These are phyloP conservation scores for Poecilobothrus nobilitatus DNA, from an alignment of 2,888 invertebrate genomes.

Conservation along the genomic window DNA sequence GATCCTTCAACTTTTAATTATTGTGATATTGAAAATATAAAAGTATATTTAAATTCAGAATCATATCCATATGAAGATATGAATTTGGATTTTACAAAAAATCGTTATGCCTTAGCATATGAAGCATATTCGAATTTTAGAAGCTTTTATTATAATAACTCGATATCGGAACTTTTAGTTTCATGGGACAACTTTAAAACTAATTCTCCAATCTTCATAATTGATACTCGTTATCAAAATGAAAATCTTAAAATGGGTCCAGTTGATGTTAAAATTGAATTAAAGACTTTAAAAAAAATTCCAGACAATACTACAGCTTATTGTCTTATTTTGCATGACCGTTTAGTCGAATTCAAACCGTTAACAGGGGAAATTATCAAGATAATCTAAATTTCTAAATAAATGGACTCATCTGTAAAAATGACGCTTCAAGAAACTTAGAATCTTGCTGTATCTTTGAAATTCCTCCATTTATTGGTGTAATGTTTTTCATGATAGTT, in stretches of 20 bases:
- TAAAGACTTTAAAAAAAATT: slow-evolving; percentile 8
- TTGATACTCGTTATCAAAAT: slow-evolving; percentile 13
- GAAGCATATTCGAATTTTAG: slow-evolving; percentile 20
- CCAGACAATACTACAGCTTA: slow-evolving; percentile 12
- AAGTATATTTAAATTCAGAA: slow-evolving; percentile 33
- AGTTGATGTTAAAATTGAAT: slow-evolving; percentile 18
- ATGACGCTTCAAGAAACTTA: no score
- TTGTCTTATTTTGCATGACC: slow-evolving; percentile 18
- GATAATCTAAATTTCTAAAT: slow-evolving; percentile 10
- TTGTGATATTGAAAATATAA: slow-evolving; percentile 34
- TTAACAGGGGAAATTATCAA: slow-evolving; percentile 14
- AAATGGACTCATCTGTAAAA: no score
- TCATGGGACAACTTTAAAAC: slow-evolving; percentile 8
- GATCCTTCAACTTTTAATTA: slow-evolving; percentile 25
- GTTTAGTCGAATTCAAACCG: slow-evolving; percentile 16
- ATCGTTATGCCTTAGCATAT: slow-evolving; percentile 26
- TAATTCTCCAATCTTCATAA: slow-evolving; percentile 8
- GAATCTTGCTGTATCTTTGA: no score
- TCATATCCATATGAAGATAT: slow-evolving; percentile 34
- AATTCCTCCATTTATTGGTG: no score
- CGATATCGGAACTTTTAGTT: neutral
- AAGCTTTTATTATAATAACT: neutral
- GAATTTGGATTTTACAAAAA: slow-evolving; percentile 28
- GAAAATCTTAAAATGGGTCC: slow-evolving; percentile 11
- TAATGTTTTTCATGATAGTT: no score